phyloP scores from a whole-genome alignment of 1,140 invertebrate species.

The Apis cerana region DNA sequence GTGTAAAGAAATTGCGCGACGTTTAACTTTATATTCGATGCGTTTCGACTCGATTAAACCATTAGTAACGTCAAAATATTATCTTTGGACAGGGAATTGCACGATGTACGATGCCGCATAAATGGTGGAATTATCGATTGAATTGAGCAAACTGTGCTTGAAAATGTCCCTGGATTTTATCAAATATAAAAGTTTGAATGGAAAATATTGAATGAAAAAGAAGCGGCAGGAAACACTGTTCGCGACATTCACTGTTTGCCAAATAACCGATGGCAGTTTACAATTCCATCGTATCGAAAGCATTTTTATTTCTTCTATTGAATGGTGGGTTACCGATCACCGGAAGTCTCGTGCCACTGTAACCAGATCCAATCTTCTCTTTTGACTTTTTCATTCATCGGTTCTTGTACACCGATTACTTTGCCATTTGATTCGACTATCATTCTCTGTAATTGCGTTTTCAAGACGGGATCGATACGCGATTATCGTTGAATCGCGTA shows the following conservation, averaged over 20 bases:
- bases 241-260: neutral
- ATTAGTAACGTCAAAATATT: too few relatives aligned
- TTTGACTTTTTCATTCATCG: conserved; percentile 5
- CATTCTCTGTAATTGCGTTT: conserved; percentile 39
- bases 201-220: too few relatives aligned
- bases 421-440: conserved; percentile 4
- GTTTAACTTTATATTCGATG: neutral
- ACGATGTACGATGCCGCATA: too few relatives aligned
- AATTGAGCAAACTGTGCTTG: neutral
- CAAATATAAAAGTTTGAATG: neutral
- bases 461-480: conserved; percentile 31
- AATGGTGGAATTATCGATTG: neutral
- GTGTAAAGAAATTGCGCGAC: neutral
- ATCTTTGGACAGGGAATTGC: neutral
- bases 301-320: conserved; percentile 12
- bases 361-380: conserved; percentile 16
- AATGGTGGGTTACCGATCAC: neutral
- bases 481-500: conserved; percentile 42
- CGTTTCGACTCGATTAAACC: too few relatives aligned
- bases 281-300: neutral
- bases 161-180: neutral
- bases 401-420: conserved; percentile 26
- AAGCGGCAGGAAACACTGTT: neutral
- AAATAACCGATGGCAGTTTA: conserved; percentile 1
- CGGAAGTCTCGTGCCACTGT: neutral